A percentile compares a stretch with the other conserved stretches of the same genome.
Conservation (phyloP, 2,888 invertebrate species). For the Neria commutata region DNA sequence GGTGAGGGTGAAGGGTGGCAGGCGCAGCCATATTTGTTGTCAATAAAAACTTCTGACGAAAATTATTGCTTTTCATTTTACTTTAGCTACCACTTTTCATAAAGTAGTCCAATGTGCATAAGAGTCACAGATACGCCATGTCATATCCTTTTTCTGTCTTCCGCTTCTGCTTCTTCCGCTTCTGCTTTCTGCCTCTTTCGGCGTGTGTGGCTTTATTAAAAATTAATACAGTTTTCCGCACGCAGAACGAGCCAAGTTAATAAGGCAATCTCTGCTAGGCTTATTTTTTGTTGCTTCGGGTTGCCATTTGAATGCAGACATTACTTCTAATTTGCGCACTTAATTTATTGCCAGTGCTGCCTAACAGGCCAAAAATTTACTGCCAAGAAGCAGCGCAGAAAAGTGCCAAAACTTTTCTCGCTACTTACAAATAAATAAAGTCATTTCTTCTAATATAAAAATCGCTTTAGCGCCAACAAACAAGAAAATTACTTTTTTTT, state of each 20-base stretch:
- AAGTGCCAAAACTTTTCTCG: slow-evolving; percentile 46
- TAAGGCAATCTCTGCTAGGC: not conserved
- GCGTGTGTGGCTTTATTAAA: too few species aligned
- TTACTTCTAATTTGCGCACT: slow-evolving; percentile 61
- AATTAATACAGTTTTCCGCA: too few species aligned
- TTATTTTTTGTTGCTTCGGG: not conserved
- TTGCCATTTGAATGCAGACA: slow-evolving; percentile 57
- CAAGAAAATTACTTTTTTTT: slow-evolving; percentile 59
- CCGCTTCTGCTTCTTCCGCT: too few species aligned
- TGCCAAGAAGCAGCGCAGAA: slow-evolving; percentile 30
- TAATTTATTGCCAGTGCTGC: slow-evolving; percentile 51
- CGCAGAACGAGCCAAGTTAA: not conserved
- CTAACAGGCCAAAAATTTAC: not conserved
- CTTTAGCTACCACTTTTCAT: too few species aligned
- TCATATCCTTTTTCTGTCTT: too few species aligned
- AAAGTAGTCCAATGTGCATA: too few species aligned
- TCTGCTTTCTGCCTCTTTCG: too few species aligned
- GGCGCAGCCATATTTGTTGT: too few species aligned
- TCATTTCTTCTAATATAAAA: slow-evolving; percentile 62
- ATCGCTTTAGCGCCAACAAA: slow-evolving; percentile 47
- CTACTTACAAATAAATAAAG: slow-evolving; percentile 57
- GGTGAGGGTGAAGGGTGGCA: too few species aligned
- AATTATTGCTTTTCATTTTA: too few species aligned
- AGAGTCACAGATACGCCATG: too few species aligned
- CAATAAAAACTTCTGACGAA: too few species aligned